A percentile compares a stretch with the other conserved stretches of the same genome.
phyloP scores from a whole-genome alignment of 2,113 vertebrate genomes.

The Bucco capensis region DNA sequence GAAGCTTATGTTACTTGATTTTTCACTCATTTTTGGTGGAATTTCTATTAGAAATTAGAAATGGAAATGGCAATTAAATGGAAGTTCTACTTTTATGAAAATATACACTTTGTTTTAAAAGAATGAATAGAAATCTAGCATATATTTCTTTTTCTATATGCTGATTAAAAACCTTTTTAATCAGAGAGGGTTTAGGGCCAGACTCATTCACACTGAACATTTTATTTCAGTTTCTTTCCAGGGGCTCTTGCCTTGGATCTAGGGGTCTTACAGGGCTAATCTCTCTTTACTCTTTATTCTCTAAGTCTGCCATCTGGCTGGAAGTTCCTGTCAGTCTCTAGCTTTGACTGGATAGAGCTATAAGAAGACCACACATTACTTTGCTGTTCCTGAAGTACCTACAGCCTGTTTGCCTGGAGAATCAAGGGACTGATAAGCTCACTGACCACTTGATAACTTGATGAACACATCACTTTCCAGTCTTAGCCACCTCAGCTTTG shows the following conservation, averaged over 20 bases:
- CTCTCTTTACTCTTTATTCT: neutral
- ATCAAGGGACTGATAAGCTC: neutral
- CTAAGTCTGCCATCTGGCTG: neutral
- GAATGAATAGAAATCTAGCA: neutral
- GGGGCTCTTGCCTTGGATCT: neutral
- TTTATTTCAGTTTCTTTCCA: neutral
- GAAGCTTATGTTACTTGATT: neutral
- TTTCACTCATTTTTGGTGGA: neutral
- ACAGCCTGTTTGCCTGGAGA: neutral
- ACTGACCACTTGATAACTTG: neutral
- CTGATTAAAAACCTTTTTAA: neutral
- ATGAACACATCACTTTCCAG: neutral
- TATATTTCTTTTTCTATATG: neutral
- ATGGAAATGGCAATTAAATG: neutral
- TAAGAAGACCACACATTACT: neutral
- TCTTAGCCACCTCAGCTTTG: neutral
- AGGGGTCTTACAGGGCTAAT: neutral
- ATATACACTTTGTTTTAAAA: neutral
- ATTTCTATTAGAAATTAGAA: too few relatives aligned
- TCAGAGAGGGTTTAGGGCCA: neutral
- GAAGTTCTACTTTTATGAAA: too few relatives aligned
- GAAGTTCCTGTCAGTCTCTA: neutral
- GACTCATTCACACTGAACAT: neutral
- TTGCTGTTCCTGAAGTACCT: neutral
- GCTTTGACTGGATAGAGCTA: neutral